Evolutionary conservation across 2,113 vertebrate species (phyloP).

Genomic region (Natator depressus): DNA sequence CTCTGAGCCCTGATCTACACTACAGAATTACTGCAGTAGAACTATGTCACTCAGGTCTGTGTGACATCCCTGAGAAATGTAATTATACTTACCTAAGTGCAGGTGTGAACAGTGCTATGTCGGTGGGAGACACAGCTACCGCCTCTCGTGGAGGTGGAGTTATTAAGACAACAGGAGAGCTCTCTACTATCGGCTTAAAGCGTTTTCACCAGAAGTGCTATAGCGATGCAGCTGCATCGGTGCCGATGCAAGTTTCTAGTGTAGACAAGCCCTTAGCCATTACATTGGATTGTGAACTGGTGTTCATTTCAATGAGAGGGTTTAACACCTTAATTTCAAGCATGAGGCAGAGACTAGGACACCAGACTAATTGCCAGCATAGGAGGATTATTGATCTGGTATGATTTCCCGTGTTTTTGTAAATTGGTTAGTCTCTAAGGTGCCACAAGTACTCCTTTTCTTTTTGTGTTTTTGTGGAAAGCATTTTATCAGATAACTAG

Average conservation of each 20-base stretch:
- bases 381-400: not conserved
- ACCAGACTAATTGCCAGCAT: not conserved
- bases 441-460: too few species aligned
- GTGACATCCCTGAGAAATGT: not conserved
- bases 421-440: too few species aligned
- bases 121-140: not conserved
- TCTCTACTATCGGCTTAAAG: too few species aligned
- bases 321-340: not conserved
- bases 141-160: too few species aligned
- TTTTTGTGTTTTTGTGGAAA: not conserved
- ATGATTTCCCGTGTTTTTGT: not conserved
- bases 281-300: not conserved
- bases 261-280: not conserved
- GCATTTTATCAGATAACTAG: not conserved
- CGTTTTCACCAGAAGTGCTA: too few species aligned
- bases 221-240: too few species aligned
- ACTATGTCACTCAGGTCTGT: not conserved
- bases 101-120: not conserved
- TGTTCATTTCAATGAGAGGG: fast-evolving
- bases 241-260: not conserved
- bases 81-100: not conserved
- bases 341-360: not conserved
- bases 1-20: not conserved
- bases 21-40: not conserved
- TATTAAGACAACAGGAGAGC: too few species aligned